Percentiles rank a stretch among this genome's conserved stretches.
Evolutionary conservation across 2,113 vertebrate species (phyloP).

Genomic region (Tachysurus vachellii): DNA sequence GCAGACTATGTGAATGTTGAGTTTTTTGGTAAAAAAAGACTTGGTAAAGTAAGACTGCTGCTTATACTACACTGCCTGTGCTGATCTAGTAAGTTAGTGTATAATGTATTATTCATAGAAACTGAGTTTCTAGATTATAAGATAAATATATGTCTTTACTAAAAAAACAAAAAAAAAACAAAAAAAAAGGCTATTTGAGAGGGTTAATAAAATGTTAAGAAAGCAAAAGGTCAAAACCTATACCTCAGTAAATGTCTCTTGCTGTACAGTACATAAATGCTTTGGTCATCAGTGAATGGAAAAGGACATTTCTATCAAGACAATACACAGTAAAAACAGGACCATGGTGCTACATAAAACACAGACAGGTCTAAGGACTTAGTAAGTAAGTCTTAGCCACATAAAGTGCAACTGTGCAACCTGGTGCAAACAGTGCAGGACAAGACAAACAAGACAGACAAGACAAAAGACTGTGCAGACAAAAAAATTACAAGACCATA

Average conservation of each 20-base stretch:
- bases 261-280: background rate
- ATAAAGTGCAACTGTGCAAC: no score
- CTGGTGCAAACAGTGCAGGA: no score
- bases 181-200: background rate
- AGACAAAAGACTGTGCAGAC: no score
- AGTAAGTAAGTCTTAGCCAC: no score
- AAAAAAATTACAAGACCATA: no score
- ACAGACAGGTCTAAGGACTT: no score
- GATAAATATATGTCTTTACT: background rate
- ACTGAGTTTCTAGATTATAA: background rate
- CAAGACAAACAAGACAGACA: no score
- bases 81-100: background rate
- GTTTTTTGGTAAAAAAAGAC: background rate
- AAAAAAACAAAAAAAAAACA: no score
- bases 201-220: background rate
- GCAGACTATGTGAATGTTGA: background rate
- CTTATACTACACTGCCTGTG: background rate
- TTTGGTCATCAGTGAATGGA: background rate
- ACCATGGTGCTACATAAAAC: no score
- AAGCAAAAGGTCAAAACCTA: background rate
- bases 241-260: background rate
- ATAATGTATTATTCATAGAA: background rate
- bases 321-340: background rate
- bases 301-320: background rate
- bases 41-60: background rate